Percentiles rank a stretch among this genome's conserved stretches.
Evolutionary conservation across 2,797 vertebrate genomes (phyloP).

Genomic region (Coranthus polyacanthus): DNA sequence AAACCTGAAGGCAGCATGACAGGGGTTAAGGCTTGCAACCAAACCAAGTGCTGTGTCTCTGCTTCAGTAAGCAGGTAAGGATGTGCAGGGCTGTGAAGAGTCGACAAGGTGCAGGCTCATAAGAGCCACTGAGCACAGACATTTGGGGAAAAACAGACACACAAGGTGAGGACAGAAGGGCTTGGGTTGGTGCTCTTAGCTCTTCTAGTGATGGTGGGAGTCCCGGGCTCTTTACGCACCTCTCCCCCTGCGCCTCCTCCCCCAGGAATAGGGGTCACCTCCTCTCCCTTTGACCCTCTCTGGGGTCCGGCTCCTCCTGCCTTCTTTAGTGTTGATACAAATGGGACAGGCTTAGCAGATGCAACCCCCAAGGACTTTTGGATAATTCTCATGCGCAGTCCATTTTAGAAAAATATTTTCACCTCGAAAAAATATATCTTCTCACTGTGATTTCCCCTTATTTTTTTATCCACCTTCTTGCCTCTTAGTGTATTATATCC

Average conservation of each 20-base stretch:
- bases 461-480: background rate
- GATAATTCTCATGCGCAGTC: conserved; percentile 56
- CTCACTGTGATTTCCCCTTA: conserved; percentile 4
- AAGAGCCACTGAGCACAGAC: conserved; percentile 64
- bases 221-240: conserved; percentile 82
- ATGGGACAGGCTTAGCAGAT: conserved; percentile 82
- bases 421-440: conserved; percentile 16
- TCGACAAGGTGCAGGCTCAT: conserved; percentile 63
- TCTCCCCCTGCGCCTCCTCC: conserved; percentile 84
- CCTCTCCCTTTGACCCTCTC: conserved; percentile 85
- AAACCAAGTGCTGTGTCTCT: conserved; percentile 57
- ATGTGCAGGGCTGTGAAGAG: conserved; percentile 63
- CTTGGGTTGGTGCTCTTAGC: conserved; percentile 76
- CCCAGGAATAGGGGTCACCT: conserved; percentile 85
- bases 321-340: conserved; percentile 85
- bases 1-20: conserved; percentile 43
- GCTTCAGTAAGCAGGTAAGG: conserved; percentile 58
- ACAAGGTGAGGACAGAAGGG: conserved; percentile 73
- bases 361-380: conserved; percentile 54
- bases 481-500: conserved; percentile 7
- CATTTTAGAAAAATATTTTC: conserved; percentile 2
- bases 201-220: conserved; percentile 73
- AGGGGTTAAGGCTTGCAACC: conserved; percentile 41
- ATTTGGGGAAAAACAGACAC: conserved; percentile 70
- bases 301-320: conserved; percentile 80